phyloP scores from a whole-genome alignment of 2,113 vertebrate genomes.

The Centrocercus urophasianus region DNA sequence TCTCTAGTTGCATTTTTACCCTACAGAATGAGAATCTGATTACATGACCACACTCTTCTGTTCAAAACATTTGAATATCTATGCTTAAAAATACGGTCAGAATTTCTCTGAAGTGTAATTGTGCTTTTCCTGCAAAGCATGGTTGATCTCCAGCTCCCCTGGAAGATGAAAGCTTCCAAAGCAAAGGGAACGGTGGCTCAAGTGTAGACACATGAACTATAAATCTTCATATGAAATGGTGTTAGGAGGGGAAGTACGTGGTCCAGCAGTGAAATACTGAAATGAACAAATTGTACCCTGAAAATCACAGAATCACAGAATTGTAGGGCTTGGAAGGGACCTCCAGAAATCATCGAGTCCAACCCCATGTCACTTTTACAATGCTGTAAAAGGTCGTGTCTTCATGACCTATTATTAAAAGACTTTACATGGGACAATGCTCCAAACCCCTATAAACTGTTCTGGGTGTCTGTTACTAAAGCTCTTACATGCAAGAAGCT shows the following conservation, averaged over 20 bases:
- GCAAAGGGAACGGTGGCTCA: neutral
- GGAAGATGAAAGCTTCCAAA: neutral
- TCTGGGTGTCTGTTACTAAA: neutral
- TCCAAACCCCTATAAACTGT: neutral
- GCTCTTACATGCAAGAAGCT: fast-evolving
- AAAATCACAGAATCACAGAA: neutral
- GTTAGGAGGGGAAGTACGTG: neutral
- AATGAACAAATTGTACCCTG: neutral
- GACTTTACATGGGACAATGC: neutral
- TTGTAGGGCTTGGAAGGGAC: too few relatives aligned
- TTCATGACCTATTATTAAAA: neutral
- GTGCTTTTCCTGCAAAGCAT: neutral
- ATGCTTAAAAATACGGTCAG: neutral
- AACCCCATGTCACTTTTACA: too few relatives aligned
- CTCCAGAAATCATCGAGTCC: too few relatives aligned
- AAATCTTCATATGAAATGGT: neutral
- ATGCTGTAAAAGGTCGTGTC: too few relatives aligned
- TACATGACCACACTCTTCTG: neutral
- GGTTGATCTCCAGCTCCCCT: neutral
- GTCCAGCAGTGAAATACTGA: neutral
- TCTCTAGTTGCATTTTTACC: neutral
- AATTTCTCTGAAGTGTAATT: neutral
- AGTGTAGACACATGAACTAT: neutral
- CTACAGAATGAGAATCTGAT: too few relatives aligned
- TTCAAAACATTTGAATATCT: neutral